Percentiles rank a stretch among this genome's conserved stretches.
Conservation (phyloP, 2,113 vertebrate genomes). For the Stomatorhinus ivindoensis region DNA sequence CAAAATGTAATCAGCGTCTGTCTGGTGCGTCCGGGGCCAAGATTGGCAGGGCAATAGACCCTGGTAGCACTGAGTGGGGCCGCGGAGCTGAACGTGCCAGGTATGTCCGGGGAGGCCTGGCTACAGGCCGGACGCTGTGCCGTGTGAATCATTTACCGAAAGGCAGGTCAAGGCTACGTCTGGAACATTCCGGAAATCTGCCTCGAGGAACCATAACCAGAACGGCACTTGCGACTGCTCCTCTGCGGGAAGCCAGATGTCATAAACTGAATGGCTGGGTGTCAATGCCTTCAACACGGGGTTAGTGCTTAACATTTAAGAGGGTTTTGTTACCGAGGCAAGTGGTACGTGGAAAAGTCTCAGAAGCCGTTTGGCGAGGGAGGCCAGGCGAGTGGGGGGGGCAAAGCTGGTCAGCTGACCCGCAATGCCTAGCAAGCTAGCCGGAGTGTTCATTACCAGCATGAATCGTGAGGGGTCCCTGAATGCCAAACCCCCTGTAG, state of each 20-base stretch:
- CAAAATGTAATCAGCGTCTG: neutral
- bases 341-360: neutral
- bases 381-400: neutral
- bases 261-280: neutral
- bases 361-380: neutral
- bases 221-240: neutral
- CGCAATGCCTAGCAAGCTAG: no score
- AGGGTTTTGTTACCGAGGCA: neutral
- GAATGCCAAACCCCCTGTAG: neutral
- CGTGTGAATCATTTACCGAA: neutral
- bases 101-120: neutral
- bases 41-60: neutral
- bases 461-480: neutral
- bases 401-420: neutral
- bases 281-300: neutral
- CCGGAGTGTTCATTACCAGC: neutral
- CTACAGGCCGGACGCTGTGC: neutral
- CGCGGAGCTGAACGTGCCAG: neutral
- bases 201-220: neutral
- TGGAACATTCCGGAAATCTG: neutral
- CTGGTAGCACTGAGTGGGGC: neutral
- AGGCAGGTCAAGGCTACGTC: neutral
- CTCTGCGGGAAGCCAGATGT: neutral
- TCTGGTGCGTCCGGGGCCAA: neutral
- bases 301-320: neutral